A percentile compares a stretch with the other conserved stretches of the same genome.
Evolutionary conservation across 2,113 vertebrate genomes (phyloP).

Genomic region (Ictalurus furcatus): DNA sequence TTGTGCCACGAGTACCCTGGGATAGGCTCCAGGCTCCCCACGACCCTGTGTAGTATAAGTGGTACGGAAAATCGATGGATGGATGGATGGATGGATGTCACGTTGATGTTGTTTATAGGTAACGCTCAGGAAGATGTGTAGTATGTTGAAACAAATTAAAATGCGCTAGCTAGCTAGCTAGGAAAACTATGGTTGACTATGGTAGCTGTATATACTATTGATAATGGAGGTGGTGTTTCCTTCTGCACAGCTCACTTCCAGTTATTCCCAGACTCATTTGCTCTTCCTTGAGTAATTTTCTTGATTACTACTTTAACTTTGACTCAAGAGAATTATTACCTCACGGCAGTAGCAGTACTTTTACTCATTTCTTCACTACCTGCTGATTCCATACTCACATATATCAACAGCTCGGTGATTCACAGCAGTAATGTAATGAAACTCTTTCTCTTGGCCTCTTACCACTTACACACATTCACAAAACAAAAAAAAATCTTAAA

Average conservation of each 20-base stretch:
- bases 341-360: neutral
- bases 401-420: conserved; percentile 4
- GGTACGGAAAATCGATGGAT: too few species aligned
- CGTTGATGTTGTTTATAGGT: neutral
- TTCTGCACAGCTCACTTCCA: neutral
- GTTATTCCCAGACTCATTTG: neutral
- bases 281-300: neutral
- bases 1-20: too few species aligned
- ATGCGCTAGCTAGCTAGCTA: neutral
- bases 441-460: neutral
- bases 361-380: neutral
- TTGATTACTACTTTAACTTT: neutral
- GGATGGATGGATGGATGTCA: too few species aligned
- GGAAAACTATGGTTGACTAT: neutral
- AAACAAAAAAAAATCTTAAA: conserved; percentile 13
- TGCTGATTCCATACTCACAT: neutral
- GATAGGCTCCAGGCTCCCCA: too few species aligned
- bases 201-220: neutral
- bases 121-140: neutral
- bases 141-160: neutral
- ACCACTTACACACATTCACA: conserved; percentile 10
- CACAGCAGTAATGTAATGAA: neutral
- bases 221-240: neutral
- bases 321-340: neutral
- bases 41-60: too few species aligned